Base-by-base conservation (phyloP, 2,888 invertebrate genomes). In the Drosophila sordidapex region DNA sequence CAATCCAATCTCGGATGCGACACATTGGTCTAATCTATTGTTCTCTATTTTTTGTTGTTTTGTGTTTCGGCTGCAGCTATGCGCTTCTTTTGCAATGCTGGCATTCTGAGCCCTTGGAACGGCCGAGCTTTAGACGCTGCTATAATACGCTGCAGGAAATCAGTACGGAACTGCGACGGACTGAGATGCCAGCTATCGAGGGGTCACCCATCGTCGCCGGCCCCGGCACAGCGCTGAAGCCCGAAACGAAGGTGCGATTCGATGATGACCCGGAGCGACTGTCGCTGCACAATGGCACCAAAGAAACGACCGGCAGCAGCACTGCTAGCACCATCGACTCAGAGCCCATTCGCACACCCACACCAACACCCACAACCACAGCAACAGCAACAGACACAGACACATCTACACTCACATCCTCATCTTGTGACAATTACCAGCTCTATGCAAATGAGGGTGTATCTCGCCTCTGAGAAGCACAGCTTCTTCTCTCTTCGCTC, bases 71-170 rank as follows among this genome's bases (percentile, higher is more conserved):
- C 0, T 13, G n/a, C 89, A 98, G 98, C 72, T 97, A 97, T 93
- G 95, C 96, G 81, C 93, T 99, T 63, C 97, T 99, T 95, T 94
- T 96, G 74, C 95, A 95, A 86, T 99, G 99, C 92, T 99, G 99
- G 99, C 96, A 95, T 88, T 96, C 96, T 89, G 95, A 95, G 53
- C 95, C 97, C 0, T 97, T 97, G 74, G 95, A 96, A 76, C 95
- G 99, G 67, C 99, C 99, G 2, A 97, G 97, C 57, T 99, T 99
- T 93, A 96, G 96, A 76, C 95, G 95, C 82, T 97, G 98, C 90
- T 94, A 97, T 51, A 95, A 96, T 40, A 76, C 81, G 6, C 59
- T 92, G 18, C 74, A 91, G 63, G 70, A 81, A n/a, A 88, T 92
- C 25, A 90, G 84, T 61, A 79, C 86, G 2, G 92, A 91, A 36